Percentiles rank a stretch among this genome's conserved stretches.
These are phyloP conservation scores for Horisme vitalbata DNA, from an alignment of 2,888 invertebrate species.

Conservation along the genomic window DNA sequence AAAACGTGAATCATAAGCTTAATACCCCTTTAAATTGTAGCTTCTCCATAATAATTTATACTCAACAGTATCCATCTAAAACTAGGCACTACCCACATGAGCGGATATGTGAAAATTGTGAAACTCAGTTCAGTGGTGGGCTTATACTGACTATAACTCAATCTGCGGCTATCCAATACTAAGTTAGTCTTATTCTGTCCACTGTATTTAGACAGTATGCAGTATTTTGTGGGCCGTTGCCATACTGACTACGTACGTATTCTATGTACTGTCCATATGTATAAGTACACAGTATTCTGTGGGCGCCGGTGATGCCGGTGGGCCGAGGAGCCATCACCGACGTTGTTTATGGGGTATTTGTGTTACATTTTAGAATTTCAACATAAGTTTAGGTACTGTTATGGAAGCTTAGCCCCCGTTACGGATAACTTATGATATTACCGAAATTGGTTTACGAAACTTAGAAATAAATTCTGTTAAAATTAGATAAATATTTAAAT, in stretches of 20 bases:
- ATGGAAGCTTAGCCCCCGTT: conserved; percentile 22
- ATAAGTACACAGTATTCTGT: neutral
- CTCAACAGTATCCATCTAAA: neutral
- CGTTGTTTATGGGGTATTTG: conserved; percentile 30
- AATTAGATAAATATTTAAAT: conserved; percentile 23
- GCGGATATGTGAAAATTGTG: conserved; percentile 16
- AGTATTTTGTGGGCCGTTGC: conserved; percentile 1
- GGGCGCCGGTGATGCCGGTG: conserved; percentile 12
- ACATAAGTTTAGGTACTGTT: conserved; percentile 28
- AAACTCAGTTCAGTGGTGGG: neutral
- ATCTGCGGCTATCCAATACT: neutral
- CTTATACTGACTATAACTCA: too few relatives aligned
- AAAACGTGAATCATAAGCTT: too few relatives aligned
- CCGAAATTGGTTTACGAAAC: conserved; percentile 20
- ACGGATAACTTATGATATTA: conserved; percentile 21
- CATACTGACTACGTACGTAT: neutral
- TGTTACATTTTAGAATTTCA: conserved; percentile 28
- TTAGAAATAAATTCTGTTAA: conserved; percentile 9
- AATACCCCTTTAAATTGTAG: too few relatives aligned
- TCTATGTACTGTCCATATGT: neutral
- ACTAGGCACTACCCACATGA: conserved; percentile 15
- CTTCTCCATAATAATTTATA: neutral
- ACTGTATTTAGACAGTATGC: neutral
- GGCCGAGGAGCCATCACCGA: conserved; percentile 16
- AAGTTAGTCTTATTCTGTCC: conserved; percentile 1